Evolutionary conservation across 2,797 vertebrate genomes (phyloP), one percentile per base, ranked within the genome.

Genomic region (Pogoniulus pusillus): DNA sequence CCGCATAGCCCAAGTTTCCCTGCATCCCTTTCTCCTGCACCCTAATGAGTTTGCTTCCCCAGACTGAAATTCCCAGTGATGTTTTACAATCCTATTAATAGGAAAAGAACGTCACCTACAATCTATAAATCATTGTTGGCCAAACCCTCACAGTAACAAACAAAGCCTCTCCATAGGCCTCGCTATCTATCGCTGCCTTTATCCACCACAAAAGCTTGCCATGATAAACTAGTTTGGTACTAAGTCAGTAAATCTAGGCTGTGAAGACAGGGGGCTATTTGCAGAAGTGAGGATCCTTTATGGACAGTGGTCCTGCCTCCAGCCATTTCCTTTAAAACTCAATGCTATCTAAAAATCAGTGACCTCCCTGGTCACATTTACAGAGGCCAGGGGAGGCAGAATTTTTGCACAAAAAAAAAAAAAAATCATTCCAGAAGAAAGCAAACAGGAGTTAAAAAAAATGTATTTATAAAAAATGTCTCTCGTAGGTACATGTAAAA

Each of bases 41-140:
- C n/a, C 41, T 51, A 89, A 72, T 16, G 45, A 73, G 35, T 68
- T 76, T 88, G n/a, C 27, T 77, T 80, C 83, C 78, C 54, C 41
- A 85, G 41, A 68, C 65, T 76, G 47, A 85, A 95, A 93, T 82
- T 91, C 69, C 45, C 51, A 62, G 57, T 82, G 90, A 65, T 16
- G 59, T 77, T 86, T 80, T 75, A 59, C 66, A 86, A 57, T 34
- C 12, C 32, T 53, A 59, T 49, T 63, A 88, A 63, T 57, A 91
- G 85, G 37, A 77, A 49, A 3, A 77, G n/a, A 94, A 85, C 34
- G 88, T 93, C 85, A 91, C 65, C 62, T 84, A 75, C 43, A 84
- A 69, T 78, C 53, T 80, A 80, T 91, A 93, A 82, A 86, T 93
- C 77, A 86, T 41, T 82, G 69, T 51, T 94, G 85, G 80, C 83